Evolutionary conservation across 2,113 vertebrate genomes (phyloP), one percentile per base, ranked within the genome.

Genomic region (Thinocorus orbignyianus): DNA sequence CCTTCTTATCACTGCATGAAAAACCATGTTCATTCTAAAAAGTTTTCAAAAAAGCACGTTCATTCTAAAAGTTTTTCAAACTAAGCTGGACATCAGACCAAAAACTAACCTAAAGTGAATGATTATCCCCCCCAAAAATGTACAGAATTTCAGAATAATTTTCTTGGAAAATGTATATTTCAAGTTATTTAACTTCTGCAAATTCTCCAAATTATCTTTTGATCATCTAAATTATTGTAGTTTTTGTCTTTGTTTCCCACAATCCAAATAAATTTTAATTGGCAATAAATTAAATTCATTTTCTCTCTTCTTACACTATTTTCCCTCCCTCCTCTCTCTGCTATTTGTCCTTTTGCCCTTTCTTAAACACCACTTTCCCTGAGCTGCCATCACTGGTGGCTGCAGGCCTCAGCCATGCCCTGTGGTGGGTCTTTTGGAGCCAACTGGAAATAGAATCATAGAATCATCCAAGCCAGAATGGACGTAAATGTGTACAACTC

Each of bases 321-420:
- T 72, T 39, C 8, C 33, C 42, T 55, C 13, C 22, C 4, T 65
- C 4, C 8, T 48, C 19, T 52, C 9, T 70, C 28, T 42, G 35
- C 5, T 4, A 0, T 55, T 28, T 3, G 5, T 10, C 49, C 8
- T 41, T 76, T 76, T 33, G 1, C 1, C 4, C 4, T 57, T 48
- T 62, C 30, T 51, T 13, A 62, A 52, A 24, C 4, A 5, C 30
- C 2, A 13, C 66, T 71, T 48, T 13, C 6, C 22, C 1, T 1
- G 46, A 11, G 7, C 4, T 1, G 0, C 12, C 46, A 6, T 2
- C 8, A n/a, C 1, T 12, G 15, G 46, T 19, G 18, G 6, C 4
- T 8, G 33, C 2, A 6, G 26, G 20, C 11, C 20, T 35, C 17
- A 18, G 17, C 14, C 0, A 0, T 70, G 33, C 26, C 44, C 37